A percentile compares a stretch with the other conserved stretches of the same genome.
phyloP scores from a whole-genome alignment of 2,888 invertebrate genomes.

The Endomychus coccineus region DNA sequence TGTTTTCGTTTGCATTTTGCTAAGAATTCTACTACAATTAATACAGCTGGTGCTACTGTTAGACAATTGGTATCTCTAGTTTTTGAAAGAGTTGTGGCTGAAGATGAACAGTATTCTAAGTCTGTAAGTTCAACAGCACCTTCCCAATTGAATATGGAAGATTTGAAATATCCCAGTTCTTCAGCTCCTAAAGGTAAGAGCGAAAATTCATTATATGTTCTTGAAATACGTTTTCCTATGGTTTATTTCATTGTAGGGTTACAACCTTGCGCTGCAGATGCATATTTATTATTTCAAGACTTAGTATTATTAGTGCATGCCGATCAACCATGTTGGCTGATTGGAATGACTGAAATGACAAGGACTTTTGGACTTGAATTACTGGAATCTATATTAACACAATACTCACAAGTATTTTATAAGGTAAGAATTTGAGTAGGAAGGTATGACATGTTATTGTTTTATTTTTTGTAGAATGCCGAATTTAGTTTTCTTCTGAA shows the following conservation, averaged over 20 bases:
- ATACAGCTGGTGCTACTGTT: slow-evolving; percentile 96
- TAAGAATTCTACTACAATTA: slow-evolving; percentile 89
- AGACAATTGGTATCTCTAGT: slow-evolving; percentile 89
- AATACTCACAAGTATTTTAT: slow-evolving; percentile 77
- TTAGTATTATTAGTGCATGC: slow-evolving; percentile 94
- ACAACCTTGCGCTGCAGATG: slow-evolving; percentile 85
- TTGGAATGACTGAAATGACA: slow-evolving; percentile 95
- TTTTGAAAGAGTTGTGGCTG: slow-evolving; percentile 76
- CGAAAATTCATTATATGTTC: background rate
- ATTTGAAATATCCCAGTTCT: slow-evolving; percentile 67
- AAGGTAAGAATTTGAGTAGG: slow-evolving; percentile 52
- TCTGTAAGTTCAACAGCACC: slow-evolving; percentile 30
- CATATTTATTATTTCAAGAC: slow-evolving; percentile 94
- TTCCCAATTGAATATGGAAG: slow-evolving; percentile 63
- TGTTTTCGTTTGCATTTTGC: slow-evolving; percentile 96
- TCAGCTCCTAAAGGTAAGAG: slow-evolving; percentile 61
- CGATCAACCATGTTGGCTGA: slow-evolving; percentile 91
- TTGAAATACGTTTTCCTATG: background rate
- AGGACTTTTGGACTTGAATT: slow-evolving; percentile 94
- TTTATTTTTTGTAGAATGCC: slow-evolving; percentile 63
- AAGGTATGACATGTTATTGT: too few relatives aligned
- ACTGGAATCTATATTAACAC: slow-evolving; percentile 84
- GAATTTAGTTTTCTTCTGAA: slow-evolving; percentile 93
- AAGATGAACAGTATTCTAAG: slow-evolving; percentile 50
- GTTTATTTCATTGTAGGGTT: slow-evolving; percentile 46